Conservation (phyloP, 35 echinoderm and acorn worm genomes). For the Eucidaris tribuloides region DNA sequence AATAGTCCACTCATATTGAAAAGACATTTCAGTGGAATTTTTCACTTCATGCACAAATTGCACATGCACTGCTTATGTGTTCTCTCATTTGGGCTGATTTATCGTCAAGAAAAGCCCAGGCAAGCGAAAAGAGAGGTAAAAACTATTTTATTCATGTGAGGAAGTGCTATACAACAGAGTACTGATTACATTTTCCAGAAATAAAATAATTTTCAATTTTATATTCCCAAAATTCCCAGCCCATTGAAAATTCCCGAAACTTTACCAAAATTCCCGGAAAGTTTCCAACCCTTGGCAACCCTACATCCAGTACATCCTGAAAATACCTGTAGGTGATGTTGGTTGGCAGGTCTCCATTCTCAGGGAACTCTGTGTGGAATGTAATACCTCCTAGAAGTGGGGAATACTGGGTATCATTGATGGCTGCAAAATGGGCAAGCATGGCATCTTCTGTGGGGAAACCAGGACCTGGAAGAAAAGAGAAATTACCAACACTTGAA, state of each 20-base stretch:
- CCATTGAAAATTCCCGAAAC: background rate
- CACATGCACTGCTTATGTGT: too few species aligned
- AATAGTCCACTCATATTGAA: too few species aligned
- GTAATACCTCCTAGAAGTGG: slow-evolving; percentile 70
- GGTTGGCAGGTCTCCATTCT: slow-evolving; percentile 4
- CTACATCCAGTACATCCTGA: too few species aligned
- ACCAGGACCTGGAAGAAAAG: slow-evolving; percentile 49
- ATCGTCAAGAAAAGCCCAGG: too few species aligned
- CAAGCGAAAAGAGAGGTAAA: too few species aligned
- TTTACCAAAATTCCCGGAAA: background rate
- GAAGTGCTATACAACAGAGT: background rate
- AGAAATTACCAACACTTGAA: background rate
- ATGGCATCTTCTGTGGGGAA: slow-evolving; percentile 74
- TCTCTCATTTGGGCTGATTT: too few species aligned
- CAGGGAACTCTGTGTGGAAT: slow-evolving; percentile 60
- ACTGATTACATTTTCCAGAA: background rate
- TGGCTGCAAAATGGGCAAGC: slow-evolving; percentile 25
- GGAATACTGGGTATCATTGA: background rate
- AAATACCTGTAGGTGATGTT: slow-evolving; percentile 70
- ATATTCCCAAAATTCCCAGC: background rate
- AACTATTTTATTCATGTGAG: background rate
- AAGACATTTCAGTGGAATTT: too few species aligned
- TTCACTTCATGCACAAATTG: too few species aligned
- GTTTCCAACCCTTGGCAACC: background rate
- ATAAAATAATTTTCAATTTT: background rate